Evolutionary conservation across 2,797 vertebrate species (phyloP).

Genomic region (Danio aesculapii): DNA sequence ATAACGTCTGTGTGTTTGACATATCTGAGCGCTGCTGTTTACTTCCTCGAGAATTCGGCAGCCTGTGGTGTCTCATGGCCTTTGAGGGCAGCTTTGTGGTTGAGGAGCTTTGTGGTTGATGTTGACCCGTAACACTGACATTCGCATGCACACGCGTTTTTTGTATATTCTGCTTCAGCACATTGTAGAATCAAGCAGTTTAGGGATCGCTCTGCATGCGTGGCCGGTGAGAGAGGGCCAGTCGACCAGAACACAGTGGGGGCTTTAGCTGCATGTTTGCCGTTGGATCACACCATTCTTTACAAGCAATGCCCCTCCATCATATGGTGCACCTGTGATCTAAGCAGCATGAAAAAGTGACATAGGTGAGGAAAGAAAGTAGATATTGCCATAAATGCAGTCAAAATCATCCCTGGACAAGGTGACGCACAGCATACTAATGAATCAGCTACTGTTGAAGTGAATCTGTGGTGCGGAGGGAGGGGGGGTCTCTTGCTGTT

Average conservation of each 20-base stretch:
- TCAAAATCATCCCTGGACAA: conserved; percentile 62
- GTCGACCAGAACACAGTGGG: conserved; percentile 6
- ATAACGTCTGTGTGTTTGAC: conserved; percentile 53
- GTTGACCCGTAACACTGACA: conserved; percentile 17
- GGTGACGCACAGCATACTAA: conserved; percentile 71
- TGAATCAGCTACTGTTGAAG: conserved; percentile 54
- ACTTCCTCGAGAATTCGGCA: conserved; percentile 50
- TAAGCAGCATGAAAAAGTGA: conserved; percentile 59
- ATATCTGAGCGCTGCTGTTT: conserved; percentile 50
- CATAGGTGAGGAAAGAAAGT: conserved; percentile 59
- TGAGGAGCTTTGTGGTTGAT: neutral
- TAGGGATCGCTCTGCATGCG: conserved; percentile 5
- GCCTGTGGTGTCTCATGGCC: conserved; percentile 30
- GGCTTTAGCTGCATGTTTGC: conserved; percentile 49
- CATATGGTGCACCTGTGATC: neutral
- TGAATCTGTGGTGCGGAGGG: conserved; percentile 3
- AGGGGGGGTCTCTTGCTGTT: conserved; percentile 28
- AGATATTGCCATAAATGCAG: conserved; percentile 66
- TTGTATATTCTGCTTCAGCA: conserved; percentile 2
- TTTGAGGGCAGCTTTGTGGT: neutral
- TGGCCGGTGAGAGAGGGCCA: conserved; percentile 7
- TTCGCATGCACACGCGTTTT: conserved; percentile 1
- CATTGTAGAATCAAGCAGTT: neutral
- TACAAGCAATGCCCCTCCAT: neutral
- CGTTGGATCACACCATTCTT: conserved; percentile 20